Percentiles rank a stretch among this genome's conserved stretches.
phyloP scores from a whole-genome alignment of 2,113 vertebrate species.

The Mesocricetus auratus region DNA sequence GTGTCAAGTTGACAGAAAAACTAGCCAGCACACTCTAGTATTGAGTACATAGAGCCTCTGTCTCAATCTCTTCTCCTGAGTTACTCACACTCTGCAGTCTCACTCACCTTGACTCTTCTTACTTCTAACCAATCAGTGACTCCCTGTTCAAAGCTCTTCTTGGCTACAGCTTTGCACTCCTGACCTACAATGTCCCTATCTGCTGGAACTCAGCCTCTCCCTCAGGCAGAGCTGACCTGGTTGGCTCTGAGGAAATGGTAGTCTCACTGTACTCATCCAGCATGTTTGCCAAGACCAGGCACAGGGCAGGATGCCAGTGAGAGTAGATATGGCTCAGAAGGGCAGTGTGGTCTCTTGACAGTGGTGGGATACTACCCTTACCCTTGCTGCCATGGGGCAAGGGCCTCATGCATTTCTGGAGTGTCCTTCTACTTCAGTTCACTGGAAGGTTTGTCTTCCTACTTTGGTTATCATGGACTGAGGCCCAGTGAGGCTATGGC shows the following conservation, averaged over 20 bases:
- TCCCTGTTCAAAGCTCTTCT: not conserved
- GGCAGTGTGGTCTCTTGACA: not conserved
- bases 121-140: not conserved
- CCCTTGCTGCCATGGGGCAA: accelerated
- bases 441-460: not conserved
- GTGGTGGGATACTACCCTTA: not conserved
- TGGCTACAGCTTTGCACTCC: not conserved
- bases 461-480: not conserved
- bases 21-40: not conserved
- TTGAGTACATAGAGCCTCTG: not conserved
- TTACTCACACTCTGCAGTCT: not conserved
- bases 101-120: not conserved
- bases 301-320: not conserved
- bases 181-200: not conserved
- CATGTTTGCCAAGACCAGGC: not conserved
- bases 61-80: not conserved
- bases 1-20: not conserved
- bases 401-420: not conserved
- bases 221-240: not conserved
- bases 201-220: not conserved
- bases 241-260: not conserved
- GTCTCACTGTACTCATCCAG: not conserved
- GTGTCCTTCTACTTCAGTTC: not conserved
- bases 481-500: not conserved
- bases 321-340: not conserved